Base-by-base conservation (phyloP, 2,888 invertebrate genomes). In the Lordiphosa fenestrarum region DNA sequence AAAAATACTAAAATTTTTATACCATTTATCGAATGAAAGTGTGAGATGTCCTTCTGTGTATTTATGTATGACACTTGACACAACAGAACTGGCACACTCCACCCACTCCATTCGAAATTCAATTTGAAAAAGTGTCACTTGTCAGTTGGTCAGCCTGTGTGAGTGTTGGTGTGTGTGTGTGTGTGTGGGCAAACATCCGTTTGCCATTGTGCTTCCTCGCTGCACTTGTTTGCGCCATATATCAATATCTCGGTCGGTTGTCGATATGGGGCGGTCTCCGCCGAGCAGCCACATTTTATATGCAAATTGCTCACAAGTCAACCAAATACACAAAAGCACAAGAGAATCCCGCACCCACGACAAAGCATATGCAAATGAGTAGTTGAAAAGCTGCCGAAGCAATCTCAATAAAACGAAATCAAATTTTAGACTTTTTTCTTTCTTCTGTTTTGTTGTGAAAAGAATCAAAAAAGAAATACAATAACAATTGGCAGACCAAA, bases 81-180 rank as follows among this genome's bases (percentile, higher is more conserved):
- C 30, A 30, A 30, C 30, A 30, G 30, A 9, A 30, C 9, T 30
- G 30, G 30, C 15, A 44, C 10, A 33, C 33, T 13, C 25, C 30
- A 25, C 30, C 25, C 25, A 33, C 44, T 33, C 13, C 33, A 33
- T 30, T 13, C 10, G 65, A 77, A 76, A 84, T 81, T 81, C 76
- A 76, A 84, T 84, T 76, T 84, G 64, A 63, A 77, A 76, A 76
- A 81, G 44, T 84, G 76, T 84, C 76, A 84, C 82, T 84, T 81
- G 82, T 81, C 76, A 80, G 67, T 47, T 75, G 59, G 66, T 49
- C 71, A 80, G 55, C 62, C 63, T 46, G 21, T 49, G 35, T 19
- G 25, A 6, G 25, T 15, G n/a, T n/a, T n/a, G n/a, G n/a, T n/a
- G 15, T 15, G 15, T 15, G 15, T 15, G 15, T 15, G 15, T 15